Evolutionary conservation across 2,888 invertebrate genomes (phyloP), one percentile per base, ranked within the genome.

Genomic region (Parasteatoda lunata): DNA sequence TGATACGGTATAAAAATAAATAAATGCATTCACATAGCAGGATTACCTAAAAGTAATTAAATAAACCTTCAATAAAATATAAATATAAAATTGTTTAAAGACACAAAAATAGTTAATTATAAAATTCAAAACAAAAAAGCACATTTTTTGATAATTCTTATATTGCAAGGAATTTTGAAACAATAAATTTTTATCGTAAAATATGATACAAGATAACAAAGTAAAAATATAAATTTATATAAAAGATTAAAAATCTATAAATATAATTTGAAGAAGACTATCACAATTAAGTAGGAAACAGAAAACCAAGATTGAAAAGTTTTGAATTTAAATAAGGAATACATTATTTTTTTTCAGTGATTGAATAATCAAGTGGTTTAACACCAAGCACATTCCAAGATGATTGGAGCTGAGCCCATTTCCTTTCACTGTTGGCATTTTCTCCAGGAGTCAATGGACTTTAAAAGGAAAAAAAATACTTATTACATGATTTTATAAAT

Each of bases 341-440:
- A 68, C 45, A 66, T 15, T 30, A 13, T 8, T 80, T 47, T 15
- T 80, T 80, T 7, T 76, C 49, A 54, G 69, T 45, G 13, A 80
- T 4, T 11, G 85, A 52, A 71, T 85, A 85, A 45, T 80, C 70
- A 30, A 71, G 6, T n/a, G 85, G 85, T 59, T 76, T 80, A 5
- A 85, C 85, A 52, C 85, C 85, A 45, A 85, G 64, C 45, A 85
- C 59, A 45, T 85, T 85, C 85, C 85, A 85, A 9, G 85, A 85
- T 30, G 85, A 80, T 52, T 85, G 85, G 5, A 85, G 76, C 13
- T 65, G 64, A 30, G 66, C 65, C 76, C 76, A 79, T 59, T 71
- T 76, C n/a, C 30, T 75, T 15, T 70, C 76, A 73, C 69, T 64
- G 9, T 54, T 51, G 6, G 59, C 54, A 69, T 13, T 64, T 48